Conservation (phyloP, 2,888 invertebrate genomes). For the Apamea monoglypha region DNA sequence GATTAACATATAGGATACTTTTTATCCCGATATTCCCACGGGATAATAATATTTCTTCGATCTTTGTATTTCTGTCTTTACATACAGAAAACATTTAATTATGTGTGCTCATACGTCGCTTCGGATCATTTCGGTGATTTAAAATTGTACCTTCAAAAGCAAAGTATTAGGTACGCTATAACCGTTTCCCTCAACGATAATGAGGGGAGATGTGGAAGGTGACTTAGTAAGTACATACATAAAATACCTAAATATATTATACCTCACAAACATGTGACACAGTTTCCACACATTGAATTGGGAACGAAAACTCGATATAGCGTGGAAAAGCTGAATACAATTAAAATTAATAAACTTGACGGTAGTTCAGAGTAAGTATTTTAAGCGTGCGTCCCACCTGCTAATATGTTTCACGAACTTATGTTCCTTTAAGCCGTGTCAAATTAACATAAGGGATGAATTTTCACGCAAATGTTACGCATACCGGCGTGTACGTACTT, state of each 20-base stretch:
- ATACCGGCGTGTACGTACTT: conserved; percentile 47
- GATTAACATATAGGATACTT: no score
- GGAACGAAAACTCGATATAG: conserved; percentile 35
- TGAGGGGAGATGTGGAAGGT: conserved; percentile 9
- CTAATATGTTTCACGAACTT: conserved; percentile 57
- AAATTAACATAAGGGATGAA: conserved; percentile 68
- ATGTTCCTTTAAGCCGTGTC: conserved; percentile 54
- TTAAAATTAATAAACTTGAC: conserved; percentile 61
- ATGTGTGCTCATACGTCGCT: not conserved
- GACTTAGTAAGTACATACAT: conserved; percentile 12
- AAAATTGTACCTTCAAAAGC: conserved; percentile 15
- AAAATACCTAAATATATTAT: conserved; percentile 13
- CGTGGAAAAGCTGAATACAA: conserved; percentile 50
- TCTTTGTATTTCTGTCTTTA: not conserved
- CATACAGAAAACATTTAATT: not conserved
- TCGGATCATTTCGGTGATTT: conserved; percentile 2
- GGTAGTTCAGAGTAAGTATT: conserved; percentile 52
- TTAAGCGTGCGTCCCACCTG: conserved; percentile 52
- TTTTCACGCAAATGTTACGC: conserved; percentile 63
- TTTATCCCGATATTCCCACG: no score
- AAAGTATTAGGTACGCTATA: conserved; percentile 9
- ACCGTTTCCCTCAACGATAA: conserved; percentile 39
- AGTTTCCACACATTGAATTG: conserved; percentile 9
- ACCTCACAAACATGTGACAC: conserved; percentile 13
- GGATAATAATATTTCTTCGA: not conserved